Evolutionary conservation across 2,888 invertebrate genomes (phyloP).

Genomic region (Patella depressa): DNA sequence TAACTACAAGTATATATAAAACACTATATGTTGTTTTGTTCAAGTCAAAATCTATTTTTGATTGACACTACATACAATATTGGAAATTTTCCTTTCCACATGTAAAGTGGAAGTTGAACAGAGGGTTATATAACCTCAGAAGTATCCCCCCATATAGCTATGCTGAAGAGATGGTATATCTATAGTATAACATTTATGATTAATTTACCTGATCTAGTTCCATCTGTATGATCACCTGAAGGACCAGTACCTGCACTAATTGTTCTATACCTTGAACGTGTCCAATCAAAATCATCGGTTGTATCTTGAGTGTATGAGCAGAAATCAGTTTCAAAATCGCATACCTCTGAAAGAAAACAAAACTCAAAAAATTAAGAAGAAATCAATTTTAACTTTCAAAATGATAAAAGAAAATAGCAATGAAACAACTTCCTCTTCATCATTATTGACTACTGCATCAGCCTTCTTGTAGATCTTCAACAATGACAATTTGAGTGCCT

Average conservation of each 20-base stretch:
- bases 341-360: slow-evolving; percentile 39
- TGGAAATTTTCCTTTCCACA: slow-evolving; percentile 16
- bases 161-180: too few species aligned
- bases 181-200: too few species aligned
- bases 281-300: slow-evolving; percentile 54
- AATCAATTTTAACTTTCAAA: background rate
- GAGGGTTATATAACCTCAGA: too few species aligned
- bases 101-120: too few species aligned
- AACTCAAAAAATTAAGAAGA: background rate
- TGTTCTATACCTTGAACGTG: slow-evolving; percentile 38
- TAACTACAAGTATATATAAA: too few species aligned
- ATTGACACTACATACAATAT: too few species aligned
- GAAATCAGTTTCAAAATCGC: slow-evolving; percentile 59
- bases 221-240: slow-evolving; percentile 50
- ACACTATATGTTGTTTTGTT: too few species aligned
- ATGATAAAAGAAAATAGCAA: background rate
- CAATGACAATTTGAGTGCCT: too few species aligned
- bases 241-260: slow-evolving; percentile 46
- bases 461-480: slow-evolving; percentile 20
- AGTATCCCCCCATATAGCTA: too few species aligned
- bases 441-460: slow-evolving; percentile 13
- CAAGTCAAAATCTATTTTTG: too few species aligned
- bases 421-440: background rate
- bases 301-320: slow-evolving; percentile 60
- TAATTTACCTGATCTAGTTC: slow-evolving; percentile 45